Conservation (phyloP, 2,113 vertebrate species). For the Notarius lentiginosus region DNA sequence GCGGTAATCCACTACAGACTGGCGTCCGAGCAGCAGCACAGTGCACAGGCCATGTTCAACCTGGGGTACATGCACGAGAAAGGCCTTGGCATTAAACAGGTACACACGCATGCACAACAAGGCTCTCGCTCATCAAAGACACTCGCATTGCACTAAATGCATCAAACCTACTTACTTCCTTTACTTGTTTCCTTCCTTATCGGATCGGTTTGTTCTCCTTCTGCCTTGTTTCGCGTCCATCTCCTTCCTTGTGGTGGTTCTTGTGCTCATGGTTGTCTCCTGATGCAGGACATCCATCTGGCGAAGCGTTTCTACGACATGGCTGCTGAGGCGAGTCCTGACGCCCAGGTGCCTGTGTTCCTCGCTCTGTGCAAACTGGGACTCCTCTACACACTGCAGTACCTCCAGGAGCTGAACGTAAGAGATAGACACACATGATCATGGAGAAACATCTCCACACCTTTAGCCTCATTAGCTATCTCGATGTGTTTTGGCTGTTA, state of each 20-base stretch:
- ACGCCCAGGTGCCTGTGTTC: slow-evolving; percentile 97
- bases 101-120: not conserved
- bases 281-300: slow-evolving; percentile 88
- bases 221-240: too few species aligned
- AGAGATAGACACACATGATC: slow-evolving; percentile 61
- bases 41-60: slow-evolving; percentile 98
- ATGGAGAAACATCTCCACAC: not conserved
- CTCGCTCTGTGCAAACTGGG: slow-evolving; percentile 93
- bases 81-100: slow-evolving; percentile 96
- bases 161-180: not conserved
- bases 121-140: too few species aligned
- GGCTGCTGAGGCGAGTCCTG: slow-evolving; percentile 96
- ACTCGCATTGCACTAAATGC: not conserved
- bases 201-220: too few species aligned
- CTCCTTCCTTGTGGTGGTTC: not conserved
- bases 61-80: slow-evolving; percentile 98
- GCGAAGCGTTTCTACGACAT: slow-evolving; percentile 99
- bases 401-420: slow-evolving; percentile 88
- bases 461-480: not conserved
- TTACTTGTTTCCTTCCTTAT: not conserved
- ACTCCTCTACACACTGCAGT: slow-evolving; percentile 87
- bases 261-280: not conserved
- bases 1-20: slow-evolving; percentile 96
- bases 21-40: slow-evolving; percentile 96
- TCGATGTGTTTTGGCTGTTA: not conserved